These are phyloP conservation scores for Mus caroli DNA, from an alignment of 2,797 vertebrate species.

Conservation along the genomic window DNA sequence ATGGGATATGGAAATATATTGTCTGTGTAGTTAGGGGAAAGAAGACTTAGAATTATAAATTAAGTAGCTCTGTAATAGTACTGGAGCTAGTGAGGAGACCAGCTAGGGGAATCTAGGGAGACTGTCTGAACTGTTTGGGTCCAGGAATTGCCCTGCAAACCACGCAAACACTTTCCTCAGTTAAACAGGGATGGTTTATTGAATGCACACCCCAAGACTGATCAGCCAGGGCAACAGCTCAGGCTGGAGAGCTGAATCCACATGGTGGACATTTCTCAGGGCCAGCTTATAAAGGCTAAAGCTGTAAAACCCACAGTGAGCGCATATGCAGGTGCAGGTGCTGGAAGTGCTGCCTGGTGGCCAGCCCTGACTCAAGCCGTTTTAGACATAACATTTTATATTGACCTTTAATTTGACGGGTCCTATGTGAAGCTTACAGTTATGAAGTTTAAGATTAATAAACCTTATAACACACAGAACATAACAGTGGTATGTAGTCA, in stretches of 20 bases:
- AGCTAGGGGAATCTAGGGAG: not conserved
- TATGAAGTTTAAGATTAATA: not conserved
- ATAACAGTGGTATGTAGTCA: not conserved
- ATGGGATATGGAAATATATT: not conserved
- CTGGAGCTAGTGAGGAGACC: not conserved
- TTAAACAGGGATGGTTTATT: not conserved
- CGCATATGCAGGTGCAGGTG: not conserved
- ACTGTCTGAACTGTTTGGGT: not conserved
- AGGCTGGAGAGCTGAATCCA: not conserved
- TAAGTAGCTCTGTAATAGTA: not conserved
- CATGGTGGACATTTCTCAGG: not conserved
- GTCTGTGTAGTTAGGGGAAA: not conserved
- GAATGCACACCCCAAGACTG: not conserved
- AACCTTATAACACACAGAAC: not conserved
- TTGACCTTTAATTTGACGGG: not conserved
- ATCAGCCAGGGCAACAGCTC: not conserved
- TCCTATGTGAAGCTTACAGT: not conserved
- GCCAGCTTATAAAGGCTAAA: not conserved
- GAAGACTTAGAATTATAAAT: not conserved
- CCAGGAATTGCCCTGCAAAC: no score
- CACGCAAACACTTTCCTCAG: not conserved
- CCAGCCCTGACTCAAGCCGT: no score
- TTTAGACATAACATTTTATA: not conserved
- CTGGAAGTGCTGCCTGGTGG: not conserved
- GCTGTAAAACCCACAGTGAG: not conserved